These are phyloP conservation scores for Rattus norvegicus DNA, from an alignment of 2,113 vertebrate genomes.

Conservation along the genomic window GRCr8 NC_086035.1:40792501-40793000, in stretches of 20 bases:
- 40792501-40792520: slow-evolving; percentile 95
- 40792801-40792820: neutral
- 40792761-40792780: neutral
- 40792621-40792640: neutral
- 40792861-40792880: neutral
- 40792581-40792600: slow-evolving; percentile 88
- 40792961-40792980: too few species aligned
- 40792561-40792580: slow-evolving; percentile 92
- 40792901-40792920: too few species aligned
- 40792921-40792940: too few species aligned
- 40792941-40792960: neutral
- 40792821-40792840: neutral
- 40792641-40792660: neutral
- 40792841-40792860: neutral
- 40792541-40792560: slow-evolving; percentile 95
- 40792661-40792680: neutral
- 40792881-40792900: neutral
- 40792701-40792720: neutral
- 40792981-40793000: neutral
- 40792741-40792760: too few species aligned
- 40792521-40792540: slow-evolving; percentile 96
- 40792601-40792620: slow-evolving; percentile 84
- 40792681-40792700: neutral
- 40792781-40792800: neutral
- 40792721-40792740: neutral